Evolutionary conservation across 2,888 invertebrate species (phyloP), one percentile per base, ranked within the genome.

Genomic region (Parnassius glacialis): DNA sequence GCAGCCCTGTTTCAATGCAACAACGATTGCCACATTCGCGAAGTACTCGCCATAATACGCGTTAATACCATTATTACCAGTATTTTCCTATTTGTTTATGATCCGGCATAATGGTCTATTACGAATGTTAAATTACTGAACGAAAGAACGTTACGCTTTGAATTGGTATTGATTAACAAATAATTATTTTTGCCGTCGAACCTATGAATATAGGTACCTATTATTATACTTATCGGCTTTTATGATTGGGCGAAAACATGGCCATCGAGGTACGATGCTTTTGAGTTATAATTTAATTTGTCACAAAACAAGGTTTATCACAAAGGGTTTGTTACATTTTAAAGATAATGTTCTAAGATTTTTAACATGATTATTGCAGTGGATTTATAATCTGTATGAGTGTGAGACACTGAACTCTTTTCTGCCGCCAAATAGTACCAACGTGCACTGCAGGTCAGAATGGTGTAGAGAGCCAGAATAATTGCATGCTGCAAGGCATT

Each of bases 71-170:
- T 77, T 75, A 80, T 80, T 80, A 80, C 72, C 69, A 68, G 70
- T 70, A 72, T 79, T 75, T 82, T 79, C 79, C 81, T 82, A 83
- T 84, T 83, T 81, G 82, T 83, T 84, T 83, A 83, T 74, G 83
- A 78, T 68, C 74, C 70, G 51, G 67, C 69, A 74, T 75, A 79
- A 79, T 79, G 74, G 74, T 64, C 74, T 74, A 78, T 78, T 78
- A 76, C 70, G 69, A 64, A 70, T 70, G 70, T 71, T 74, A 71
- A 76, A 76, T 74, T 70, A 70, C 69, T 71, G 71, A 73, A 69
- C 70, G 64, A 70, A 70, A 68, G 50, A 45, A 64, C 59, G 66
- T 63, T 65, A 66, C 64, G 68, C 60, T 70, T 66, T 66, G 68
- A 55, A 48, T 53, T 13, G 67, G 66, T 66, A 65, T 72, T 68